Evolutionary conservation across 2,797 vertebrate genomes (phyloP).

Genomic region (Rhinella marina): DNA sequence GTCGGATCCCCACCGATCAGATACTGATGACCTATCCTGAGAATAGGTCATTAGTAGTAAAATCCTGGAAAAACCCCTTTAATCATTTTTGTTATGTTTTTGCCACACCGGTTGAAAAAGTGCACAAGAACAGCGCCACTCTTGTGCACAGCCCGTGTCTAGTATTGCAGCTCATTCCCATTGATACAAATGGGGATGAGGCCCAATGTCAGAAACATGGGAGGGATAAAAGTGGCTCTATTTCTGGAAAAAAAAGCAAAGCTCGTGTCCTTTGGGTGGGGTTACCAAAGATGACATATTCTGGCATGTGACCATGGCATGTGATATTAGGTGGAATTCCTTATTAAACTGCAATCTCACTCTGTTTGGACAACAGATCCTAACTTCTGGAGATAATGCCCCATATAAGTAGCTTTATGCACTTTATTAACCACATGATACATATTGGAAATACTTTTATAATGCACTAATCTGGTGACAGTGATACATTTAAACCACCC

Average conservation of each 20-base stretch:
- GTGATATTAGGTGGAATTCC: neutral
- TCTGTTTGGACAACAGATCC: neutral
- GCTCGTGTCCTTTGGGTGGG: neutral
- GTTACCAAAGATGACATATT: neutral
- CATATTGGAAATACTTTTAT: conserved; percentile 22
- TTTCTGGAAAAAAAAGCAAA: neutral
- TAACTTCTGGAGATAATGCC: neutral
- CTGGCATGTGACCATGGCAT: neutral
- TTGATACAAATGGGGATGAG: neutral
- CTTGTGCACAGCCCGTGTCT: neutral
- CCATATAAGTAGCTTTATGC: neutral
- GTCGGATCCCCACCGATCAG: no score
- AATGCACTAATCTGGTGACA: neutral
- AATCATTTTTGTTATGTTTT: no score
- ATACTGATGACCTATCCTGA: no score
- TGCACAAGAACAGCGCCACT: neutral
- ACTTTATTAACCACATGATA: neutral
- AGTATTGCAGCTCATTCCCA: neutral
- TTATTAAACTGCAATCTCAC: neutral
- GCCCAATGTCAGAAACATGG: neutral
- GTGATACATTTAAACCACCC: neutral
- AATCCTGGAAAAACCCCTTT: no score
- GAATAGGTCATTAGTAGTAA: no score
- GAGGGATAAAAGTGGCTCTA: neutral
- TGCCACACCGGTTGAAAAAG: no score